Evolutionary conservation across 2,113 vertebrate genomes (phyloP), one percentile per base, ranked within the genome.

Genomic region (Addax nasomaculatus): DNA sequence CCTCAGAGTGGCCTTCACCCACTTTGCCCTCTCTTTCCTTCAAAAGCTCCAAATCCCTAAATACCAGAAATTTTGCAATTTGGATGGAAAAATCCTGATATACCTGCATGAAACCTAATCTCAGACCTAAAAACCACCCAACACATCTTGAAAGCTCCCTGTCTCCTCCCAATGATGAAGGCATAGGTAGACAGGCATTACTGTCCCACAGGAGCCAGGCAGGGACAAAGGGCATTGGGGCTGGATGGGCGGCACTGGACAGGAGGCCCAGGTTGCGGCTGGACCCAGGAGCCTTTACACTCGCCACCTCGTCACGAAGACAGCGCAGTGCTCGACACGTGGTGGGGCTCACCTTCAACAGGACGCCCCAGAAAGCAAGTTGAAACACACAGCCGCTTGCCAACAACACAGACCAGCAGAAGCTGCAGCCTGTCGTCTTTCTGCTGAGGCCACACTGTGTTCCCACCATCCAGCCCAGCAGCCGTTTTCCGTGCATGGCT

Each of bases 401-500:
- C 51, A 60, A 23, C 15, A 51, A 9, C 3, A 27, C 30, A 23
- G 21, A n/a, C 6, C 36, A 23, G 84, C 30, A 33, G 58, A 60
- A 39, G 30, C 27, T 5, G 25, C 1, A 1, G 23, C 36, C 25
- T 47, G 55, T 19, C 5, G 3, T 55, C 45, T 23, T 19, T 25
- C 49, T 25, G 29, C 15, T 7, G 36, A 27, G 16, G 30, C 14
- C 25, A 81, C 0, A 19, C 4, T 16, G 43, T 19, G 7, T 11
- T 14, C 21, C 2, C 67, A 51, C 13, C 29, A 33, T 58, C 57
- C 60, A 47, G 3, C 0, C 16, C 6, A 33, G 25, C 9, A 36
- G 13, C 12, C 9, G 5, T 2, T 49, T 1, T 0, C 39, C 49
- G 0, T 30, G 33, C 11, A 4, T 30, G 30, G 11, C 3, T 2